phyloP scores from a whole-genome alignment of 1,140 invertebrate species.

The Goniozus legneri region DNA sequence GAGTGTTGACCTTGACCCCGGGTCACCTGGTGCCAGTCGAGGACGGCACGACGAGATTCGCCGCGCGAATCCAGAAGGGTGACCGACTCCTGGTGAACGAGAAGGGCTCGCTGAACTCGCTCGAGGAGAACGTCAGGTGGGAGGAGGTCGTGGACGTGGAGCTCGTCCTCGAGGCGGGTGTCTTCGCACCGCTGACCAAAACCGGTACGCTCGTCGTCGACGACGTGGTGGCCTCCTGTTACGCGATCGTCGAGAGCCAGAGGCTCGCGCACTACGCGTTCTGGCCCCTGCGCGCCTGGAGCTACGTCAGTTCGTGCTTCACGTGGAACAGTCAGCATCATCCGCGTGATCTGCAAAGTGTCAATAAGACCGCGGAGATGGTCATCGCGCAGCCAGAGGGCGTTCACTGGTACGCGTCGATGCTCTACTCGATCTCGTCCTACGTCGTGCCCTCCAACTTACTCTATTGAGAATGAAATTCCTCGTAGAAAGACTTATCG shows the following conservation, averaged over 20 bases:
- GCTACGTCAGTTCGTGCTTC: constrained; percentile 45
- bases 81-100: constrained; percentile 55
- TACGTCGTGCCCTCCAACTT: constrained; percentile 62
- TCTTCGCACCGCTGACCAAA: constrained; percentile 86
- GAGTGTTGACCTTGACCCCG: constrained; percentile 74
- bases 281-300: constrained; percentile 68
- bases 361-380: constrained; percentile 14
- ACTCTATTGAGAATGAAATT: constrained; percentile 21
- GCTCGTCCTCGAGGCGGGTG: constrained; percentile 63
- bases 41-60: constrained; percentile 56
- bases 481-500: too few species aligned
- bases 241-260: constrained; percentile 85
- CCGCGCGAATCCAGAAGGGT: constrained; percentile 56
- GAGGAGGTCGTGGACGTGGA: constrained; percentile 63
- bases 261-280: constrained; percentile 80
- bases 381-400: constrained; percentile 50
- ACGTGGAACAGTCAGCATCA: constrained; percentile 18
- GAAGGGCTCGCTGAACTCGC: constrained; percentile 50
- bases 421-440: constrained; percentile 70
- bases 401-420: constrained; percentile 83
- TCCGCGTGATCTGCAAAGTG: constrained; percentile 1
- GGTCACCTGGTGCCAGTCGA: constrained; percentile 71
- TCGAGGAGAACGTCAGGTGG: constrained; percentile 44
- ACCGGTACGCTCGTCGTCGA: constrained; percentile 88
- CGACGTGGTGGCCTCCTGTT: constrained; percentile 89